Conservation (phyloP, 1,140 invertebrate species). For the Caenorhabditis inopinata region DNA sequence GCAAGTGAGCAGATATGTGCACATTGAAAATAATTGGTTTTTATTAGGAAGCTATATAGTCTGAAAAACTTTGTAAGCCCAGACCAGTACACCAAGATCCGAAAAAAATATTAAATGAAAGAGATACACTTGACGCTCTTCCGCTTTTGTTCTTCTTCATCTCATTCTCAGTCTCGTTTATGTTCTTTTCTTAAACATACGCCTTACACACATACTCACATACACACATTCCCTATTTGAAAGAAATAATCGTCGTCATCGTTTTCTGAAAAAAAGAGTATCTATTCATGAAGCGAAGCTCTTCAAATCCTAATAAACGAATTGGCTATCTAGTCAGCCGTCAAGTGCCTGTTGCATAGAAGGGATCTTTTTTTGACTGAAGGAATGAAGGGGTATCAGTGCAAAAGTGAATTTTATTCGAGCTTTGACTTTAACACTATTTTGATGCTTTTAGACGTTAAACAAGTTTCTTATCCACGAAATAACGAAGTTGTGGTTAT, state of each 20-base stretch:
- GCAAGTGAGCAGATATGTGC: no score
- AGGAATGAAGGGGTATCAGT: constrained; percentile 7
- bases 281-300: constrained; percentile 28
- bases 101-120: constrained; percentile 1
- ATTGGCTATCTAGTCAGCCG: constrained; percentile 26
- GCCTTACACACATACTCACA: constrained; percentile 14
- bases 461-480: background rate
- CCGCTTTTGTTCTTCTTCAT: constrained; percentile 19
- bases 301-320: constrained; percentile 29
- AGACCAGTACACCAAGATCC: background rate
- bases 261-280: background rate
- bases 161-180: background rate
- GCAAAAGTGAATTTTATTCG: constrained; percentile 14
- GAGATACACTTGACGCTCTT: constrained; percentile 25
- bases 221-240: background rate
- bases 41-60: no score
- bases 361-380: background rate
- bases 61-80: no score
- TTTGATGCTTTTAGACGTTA: background rate
- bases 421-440: background rate
- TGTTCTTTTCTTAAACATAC: constrained; percentile 32
- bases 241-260: constrained; percentile 12
- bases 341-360: constrained; percentile 11
- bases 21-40: no score
- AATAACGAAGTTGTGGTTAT: background rate